phyloP scores from a whole-genome alignment of 2,113 vertebrate species.

The Scortum barcoo region DNA sequence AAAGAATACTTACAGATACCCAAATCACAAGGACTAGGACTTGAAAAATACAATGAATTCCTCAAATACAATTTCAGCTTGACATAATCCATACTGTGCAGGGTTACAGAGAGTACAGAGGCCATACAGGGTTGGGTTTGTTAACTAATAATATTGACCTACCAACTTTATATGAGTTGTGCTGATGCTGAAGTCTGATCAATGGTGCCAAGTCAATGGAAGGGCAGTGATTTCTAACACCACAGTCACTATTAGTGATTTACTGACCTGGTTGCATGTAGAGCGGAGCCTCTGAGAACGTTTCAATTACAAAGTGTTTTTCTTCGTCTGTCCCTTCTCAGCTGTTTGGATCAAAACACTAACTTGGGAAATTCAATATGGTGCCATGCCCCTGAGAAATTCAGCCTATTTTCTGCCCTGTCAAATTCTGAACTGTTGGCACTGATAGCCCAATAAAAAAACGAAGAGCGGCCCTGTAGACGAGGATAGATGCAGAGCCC shows the following conservation, averaged over 20 bases:
- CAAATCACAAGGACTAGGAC: neutral
- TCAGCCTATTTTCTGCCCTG: conserved; percentile 62
- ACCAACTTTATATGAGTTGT: conserved; percentile 44
- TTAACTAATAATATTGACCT: conserved; percentile 57
- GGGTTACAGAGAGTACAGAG: neutral
- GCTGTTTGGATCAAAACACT: conserved; percentile 53
- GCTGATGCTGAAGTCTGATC: conserved; percentile 49
- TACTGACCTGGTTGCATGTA: conserved; percentile 66
- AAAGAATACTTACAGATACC: neutral
- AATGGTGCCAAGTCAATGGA: conserved; percentile 55
- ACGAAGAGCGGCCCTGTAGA: conserved; percentile 5
- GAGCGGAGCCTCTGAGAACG: conserved; percentile 52
- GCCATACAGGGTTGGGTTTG: conserved; percentile 1
- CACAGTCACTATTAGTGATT: conserved; percentile 45
- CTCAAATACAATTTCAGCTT: neutral
- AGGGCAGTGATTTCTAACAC: conserved; percentile 43
- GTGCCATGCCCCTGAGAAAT: conserved; percentile 51
- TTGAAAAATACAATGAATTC: neutral
- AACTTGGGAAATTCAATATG: conserved; percentile 57
- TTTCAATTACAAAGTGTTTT: conserved; percentile 63
- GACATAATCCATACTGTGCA: neutral
- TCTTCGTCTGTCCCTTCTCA: conserved; percentile 44
- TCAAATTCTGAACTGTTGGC: conserved; percentile 54
- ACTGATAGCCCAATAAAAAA: conserved; percentile 39
- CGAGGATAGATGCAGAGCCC: conserved; percentile 9